Percentiles rank a stretch among this genome's conserved stretches.
These are phyloP conservation scores for Smutsia temminckii DNA, from an alignment of 2,797 vertebrate species.

Conservation along the genomic window DNA sequence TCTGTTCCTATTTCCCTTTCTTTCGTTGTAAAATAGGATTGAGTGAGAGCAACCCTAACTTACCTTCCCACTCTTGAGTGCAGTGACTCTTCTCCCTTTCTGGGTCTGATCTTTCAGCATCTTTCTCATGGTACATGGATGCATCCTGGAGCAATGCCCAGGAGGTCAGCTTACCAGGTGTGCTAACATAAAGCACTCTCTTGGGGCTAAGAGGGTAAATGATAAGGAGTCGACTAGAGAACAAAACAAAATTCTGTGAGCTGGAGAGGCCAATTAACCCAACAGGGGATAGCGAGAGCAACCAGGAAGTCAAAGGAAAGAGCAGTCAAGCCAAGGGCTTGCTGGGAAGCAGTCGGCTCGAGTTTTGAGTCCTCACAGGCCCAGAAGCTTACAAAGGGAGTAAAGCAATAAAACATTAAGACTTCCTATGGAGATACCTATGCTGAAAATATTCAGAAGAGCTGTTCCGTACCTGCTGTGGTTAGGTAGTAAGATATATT, in stretches of 20 bases:
- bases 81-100: not conserved
- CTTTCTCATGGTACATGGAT: not conserved
- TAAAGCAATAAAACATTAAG: not conserved
- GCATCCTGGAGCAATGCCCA: not conserved
- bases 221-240: not conserved
- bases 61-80: not conserved
- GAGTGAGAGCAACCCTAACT: not conserved
- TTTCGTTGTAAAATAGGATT: not conserved
- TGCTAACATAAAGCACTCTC: not conserved
- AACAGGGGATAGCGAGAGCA: not conserved
- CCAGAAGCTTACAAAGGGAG: not conserved
- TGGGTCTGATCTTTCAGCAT: not conserved
- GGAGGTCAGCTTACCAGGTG: not conserved
- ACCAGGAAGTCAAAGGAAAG: not conserved
- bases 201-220: not conserved
- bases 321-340: fast-evolving
- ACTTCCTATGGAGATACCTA: not conserved
- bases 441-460: not conserved
- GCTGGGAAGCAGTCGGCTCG: not conserved
- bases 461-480: not conserved
- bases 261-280: not conserved
- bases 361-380: not conserved
- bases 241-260: not conserved
- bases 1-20: not conserved
- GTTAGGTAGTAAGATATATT: not conserved